Base-by-base conservation (phyloP, 1,140 invertebrate species). In the Pseudomyrmex concolor region DNA sequence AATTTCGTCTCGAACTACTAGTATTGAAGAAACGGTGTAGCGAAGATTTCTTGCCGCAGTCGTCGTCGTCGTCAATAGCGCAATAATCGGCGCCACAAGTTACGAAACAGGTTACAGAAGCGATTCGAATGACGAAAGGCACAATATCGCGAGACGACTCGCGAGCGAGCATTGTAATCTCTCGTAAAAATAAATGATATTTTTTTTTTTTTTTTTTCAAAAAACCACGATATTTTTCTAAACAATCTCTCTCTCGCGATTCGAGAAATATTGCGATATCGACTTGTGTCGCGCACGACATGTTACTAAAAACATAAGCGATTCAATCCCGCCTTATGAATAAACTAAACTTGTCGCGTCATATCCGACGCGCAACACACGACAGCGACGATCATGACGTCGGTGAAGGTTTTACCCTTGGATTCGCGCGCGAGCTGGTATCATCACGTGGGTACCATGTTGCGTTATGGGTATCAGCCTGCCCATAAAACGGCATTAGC, bases 401-500 rank as follows among this genome's bases (percentile, higher is more conserved):
- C 82, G 48, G 74, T 48, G 25, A 73, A 51, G 71, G 73, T 83
- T 34, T 63, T 63, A 43, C 62, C 63, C 62, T 76, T 25, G 12
- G 34, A 43, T 43, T 72, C 57, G 54, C 34, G 76, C 57, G 62
- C 51, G 45, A 70, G 51, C 54, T 68, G 59, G 80, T 59, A 22
- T 19, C 70, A 59, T 87, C 50, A 67, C 50, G 34, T 15, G 72
- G 83, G 89, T 83, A 91, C 90, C 91, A 92, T 91, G 89, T 91
- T 93, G 92, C 91, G 91, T 91, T 93, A 92, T 87, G 91, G 88
- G 84, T 90, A 92, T 93, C 91, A 87, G 84, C 83, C 85, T 86
- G 82, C 74, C 87, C 92, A 93, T 94, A 93, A 94, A 94, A 84
- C 81, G 89, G 92, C 85, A 93, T 94, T 94, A 94, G 85, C 91